phyloP scores from a whole-genome alignment of 2,888 invertebrate genomes.

The Tetragonula carbonaria region DNA sequence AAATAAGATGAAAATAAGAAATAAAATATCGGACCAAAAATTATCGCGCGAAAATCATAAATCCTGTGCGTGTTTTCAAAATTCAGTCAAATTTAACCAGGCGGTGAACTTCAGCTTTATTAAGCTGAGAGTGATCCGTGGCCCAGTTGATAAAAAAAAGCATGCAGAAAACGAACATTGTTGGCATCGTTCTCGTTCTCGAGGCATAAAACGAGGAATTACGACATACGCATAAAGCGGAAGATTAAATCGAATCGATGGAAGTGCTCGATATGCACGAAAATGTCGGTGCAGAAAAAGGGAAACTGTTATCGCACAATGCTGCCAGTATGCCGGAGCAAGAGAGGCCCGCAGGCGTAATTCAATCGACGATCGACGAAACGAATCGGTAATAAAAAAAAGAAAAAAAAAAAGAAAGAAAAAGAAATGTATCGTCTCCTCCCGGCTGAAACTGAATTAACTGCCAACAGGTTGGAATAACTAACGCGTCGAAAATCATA shows the following conservation, averaged over 20 bases:
- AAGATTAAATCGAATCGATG: constrained; percentile 43
- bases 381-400: not conserved
- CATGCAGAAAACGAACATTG: not conserved
- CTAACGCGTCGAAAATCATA: too few relatives aligned
- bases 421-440: constrained; percentile 4
- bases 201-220: constrained; percentile 35
- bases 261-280: constrained; percentile 19
- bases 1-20: too few relatives aligned
- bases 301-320: not conserved
- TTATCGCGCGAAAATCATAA: not conserved
- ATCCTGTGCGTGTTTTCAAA: not conserved
- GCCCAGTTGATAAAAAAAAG: not conserved
- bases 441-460: constrained; percentile 3
- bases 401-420: not conserved
- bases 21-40: too few relatives aligned
- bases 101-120: not conserved
- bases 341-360: not conserved
- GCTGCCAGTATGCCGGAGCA: not conserved
- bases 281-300: not conserved
- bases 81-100: not conserved
- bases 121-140: not conserved
- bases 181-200: not conserved
- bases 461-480: not conserved
- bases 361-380: constrained; percentile 22
- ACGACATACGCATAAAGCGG: constrained; percentile 25